Evolutionary conservation across 2,888 invertebrate genomes (phyloP).

Genomic region (Drosophila helvetica): DNA sequence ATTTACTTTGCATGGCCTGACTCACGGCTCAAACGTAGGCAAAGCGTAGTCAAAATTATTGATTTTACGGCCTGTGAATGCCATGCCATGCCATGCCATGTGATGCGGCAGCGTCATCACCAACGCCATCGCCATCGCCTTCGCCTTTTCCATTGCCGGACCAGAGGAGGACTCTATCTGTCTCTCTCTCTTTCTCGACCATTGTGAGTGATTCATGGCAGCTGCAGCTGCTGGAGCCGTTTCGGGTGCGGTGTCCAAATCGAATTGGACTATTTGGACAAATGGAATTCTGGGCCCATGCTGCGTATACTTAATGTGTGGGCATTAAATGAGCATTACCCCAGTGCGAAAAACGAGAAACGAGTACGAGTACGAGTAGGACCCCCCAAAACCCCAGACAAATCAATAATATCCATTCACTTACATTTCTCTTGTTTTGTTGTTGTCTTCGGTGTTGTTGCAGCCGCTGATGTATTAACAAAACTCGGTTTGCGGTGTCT

Average conservation of each 20-base stretch:
- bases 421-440: conserved; percentile 65
- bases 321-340: conserved; percentile 31
- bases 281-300: conserved; percentile 26
- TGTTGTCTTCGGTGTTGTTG: conserved; percentile 29
- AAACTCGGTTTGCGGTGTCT: conserved; percentile 37
- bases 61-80: conserved; percentile 68
- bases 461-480: conserved; percentile 43
- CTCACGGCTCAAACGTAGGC: conserved; percentile 41
- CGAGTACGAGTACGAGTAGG: not conserved
- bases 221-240: conserved; percentile 12
- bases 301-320: conserved; percentile 41
- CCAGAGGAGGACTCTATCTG: not conserved
- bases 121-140: conserved; percentile 10
- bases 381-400: conserved; percentile 29
- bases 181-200: not conserved
- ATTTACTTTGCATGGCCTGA: conserved; percentile 58
- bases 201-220: conserved; percentile 26
- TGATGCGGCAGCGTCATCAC: conserved; percentile 54
- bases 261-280: conserved; percentile 12
- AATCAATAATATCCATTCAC: conserved; percentile 69
- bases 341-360: conserved; percentile 30
- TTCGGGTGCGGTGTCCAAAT: not conserved
- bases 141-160: not conserved
- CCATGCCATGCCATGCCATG: conserved; percentile 45
- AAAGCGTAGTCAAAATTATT: conserved; percentile 60